Conservation (phyloP, 2,888 invertebrate species). For the Strigamia crassipes region DNA sequence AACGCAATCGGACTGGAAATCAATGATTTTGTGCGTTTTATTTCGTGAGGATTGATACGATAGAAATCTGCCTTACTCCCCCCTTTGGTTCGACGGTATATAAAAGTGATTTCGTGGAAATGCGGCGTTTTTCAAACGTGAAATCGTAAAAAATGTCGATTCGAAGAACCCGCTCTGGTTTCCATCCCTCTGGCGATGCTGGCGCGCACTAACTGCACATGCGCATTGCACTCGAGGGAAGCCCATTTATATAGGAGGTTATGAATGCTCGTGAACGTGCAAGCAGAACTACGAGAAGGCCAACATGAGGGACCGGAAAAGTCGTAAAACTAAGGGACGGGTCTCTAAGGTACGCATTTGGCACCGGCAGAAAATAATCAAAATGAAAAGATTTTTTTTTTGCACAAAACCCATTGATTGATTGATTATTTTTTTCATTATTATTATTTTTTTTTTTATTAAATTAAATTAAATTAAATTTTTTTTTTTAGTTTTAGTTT, state of each 20-base stretch:
- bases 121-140: not conserved
- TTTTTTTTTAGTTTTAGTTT: not conserved
- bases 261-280: conserved; percentile 10
- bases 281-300: not conserved
- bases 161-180: not conserved
- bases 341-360: not conserved
- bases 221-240: not conserved
- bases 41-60: no score
- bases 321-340: not conserved
- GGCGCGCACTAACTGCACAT: not conserved
- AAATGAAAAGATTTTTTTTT: not conserved
- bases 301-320: not conserved
- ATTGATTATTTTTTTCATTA: not conserved
- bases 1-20: no score
- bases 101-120: no score
- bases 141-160: not conserved
- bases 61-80: no score
- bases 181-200: not conserved
- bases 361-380: not conserved
- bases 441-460: not conserved
- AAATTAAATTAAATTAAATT: no score
- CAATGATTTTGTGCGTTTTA: no score
- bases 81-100: no score
- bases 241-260: not conserved
- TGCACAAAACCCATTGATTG: not conserved